Base-by-base conservation (phyloP, 2,888 invertebrate genomes). In the Amphimallon solstitiale region DNA sequence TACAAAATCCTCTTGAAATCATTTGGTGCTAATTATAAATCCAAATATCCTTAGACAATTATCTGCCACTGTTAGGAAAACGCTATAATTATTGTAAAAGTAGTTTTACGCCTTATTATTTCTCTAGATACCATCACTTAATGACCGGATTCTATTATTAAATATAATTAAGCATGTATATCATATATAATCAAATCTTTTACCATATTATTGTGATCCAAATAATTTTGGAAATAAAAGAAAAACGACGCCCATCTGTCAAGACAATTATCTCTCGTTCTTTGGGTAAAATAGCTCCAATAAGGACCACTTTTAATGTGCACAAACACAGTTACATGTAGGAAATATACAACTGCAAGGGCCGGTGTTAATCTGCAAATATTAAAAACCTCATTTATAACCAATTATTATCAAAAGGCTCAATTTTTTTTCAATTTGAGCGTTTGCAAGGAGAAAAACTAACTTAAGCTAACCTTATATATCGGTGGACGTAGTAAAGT, bases 311-410 rank as follows among this genome's bases (percentile, higher is more conserved):
- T 48, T 38, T 70, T 70, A 7, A 73, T 21, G 17, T 71, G 69
- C 4, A 51, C 29, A 10, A 68, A 45, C n/a, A 72, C 37, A 2
- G 72, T 69, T 6, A 71, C 51, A 46, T 71, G 68, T 7, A 70
- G 29, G 23, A 74, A 70, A 29, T 70, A 65, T n/a, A 72, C 63
- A 10, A 68, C 68, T 4, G 63, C 70, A 14, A 73, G 54, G 1
- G 74, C 69, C n/a, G 77, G 76, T 0, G 85, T 84, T 52, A 86
- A 73, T 72, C 85, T 82, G 63, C 2, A 5, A 29, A 29, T 5
- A 29, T n/a, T n/a, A 5, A 29, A 23, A 2, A 23, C 5, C 9
- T 3, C 29, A 2, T 29, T n/a, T 29, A 29, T 29, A 5, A 29
- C 5, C 9, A 29, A 9, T 3, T 5, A 23, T 5, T 23, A 23